phyloP scores from a whole-genome alignment of 2,888 invertebrate species.

The Monochamus alternatus region DNA sequence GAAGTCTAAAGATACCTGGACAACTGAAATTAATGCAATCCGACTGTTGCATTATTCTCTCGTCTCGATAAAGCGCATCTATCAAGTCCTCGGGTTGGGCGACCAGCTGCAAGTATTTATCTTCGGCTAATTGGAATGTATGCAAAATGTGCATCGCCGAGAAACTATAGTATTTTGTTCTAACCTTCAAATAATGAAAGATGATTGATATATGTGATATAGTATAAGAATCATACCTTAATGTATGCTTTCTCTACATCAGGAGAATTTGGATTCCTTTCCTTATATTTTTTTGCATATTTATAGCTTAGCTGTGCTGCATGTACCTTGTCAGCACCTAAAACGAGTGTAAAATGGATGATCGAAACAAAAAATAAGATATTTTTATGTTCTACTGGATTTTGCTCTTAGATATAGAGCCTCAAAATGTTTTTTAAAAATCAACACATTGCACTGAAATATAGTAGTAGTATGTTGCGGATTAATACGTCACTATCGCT shows the following conservation, averaged over 20 bases:
- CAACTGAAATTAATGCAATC: constrained; percentile 55
- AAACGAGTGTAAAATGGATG: constrained; percentile 17
- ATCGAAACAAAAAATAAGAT: too few species aligned
- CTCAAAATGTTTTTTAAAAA: too few species aligned
- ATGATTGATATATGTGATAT: not conserved
- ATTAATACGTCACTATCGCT: too few species aligned
- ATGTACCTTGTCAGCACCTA: constrained; percentile 72
- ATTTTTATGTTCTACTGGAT: too few species aligned
- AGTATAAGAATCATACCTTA: constrained; percentile 48
- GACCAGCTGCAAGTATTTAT: constrained; percentile 69
- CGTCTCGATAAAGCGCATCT: constrained; percentile 71
- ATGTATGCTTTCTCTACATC: constrained; percentile 58
- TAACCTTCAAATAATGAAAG: constrained; percentile 64
- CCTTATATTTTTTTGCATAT: constrained; percentile 68
- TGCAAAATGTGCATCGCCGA: constrained; percentile 72
- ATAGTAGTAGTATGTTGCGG: too few species aligned
- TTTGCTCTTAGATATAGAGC: too few species aligned
- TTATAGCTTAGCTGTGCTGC: constrained; percentile 71
- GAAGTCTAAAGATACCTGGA: constrained; percentile 59
- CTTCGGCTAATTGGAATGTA: constrained; percentile 68
- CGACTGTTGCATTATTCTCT: constrained; percentile 69
- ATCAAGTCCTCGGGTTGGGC: constrained; percentile 69
- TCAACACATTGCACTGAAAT: too few species aligned
- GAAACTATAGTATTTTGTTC: constrained; percentile 70
- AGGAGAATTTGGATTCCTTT: constrained; percentile 47